Conservation (phyloP, 2,797 vertebrate genomes). For the Sorex maritimensis region DNA sequence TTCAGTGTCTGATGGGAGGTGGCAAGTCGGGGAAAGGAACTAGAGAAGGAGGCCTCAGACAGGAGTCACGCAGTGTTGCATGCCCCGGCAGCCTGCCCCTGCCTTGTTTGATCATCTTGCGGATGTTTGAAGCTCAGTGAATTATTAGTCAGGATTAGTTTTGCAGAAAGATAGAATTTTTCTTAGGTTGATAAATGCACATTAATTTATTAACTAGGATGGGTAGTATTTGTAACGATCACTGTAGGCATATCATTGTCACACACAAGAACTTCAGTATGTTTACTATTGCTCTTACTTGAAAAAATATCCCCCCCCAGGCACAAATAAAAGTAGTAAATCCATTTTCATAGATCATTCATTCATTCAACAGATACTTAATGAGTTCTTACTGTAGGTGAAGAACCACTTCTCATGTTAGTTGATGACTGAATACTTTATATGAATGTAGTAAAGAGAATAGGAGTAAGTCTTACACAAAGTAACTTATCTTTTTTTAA, state of each 20-base stretch:
- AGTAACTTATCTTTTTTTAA: conserved; percentile 49
- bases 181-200: conserved; percentile 46
- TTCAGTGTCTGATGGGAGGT: rapidly evolving
- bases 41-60: not conserved
- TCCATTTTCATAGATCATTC: conserved; percentile 32
- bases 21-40: not conserved
- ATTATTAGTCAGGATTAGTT: conserved; percentile 42
- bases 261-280: conserved; percentile 61
- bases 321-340: conserved; percentile 71
- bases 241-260: conserved; percentile 45
- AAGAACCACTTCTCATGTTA: conserved; percentile 59
- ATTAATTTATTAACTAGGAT: conserved; percentile 51
- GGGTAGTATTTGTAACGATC: conserved; percentile 42
- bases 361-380: conserved; percentile 58
- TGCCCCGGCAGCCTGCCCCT: not conserved
- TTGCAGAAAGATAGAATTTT: conserved; percentile 20
- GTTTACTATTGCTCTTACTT: conserved; percentile 79
- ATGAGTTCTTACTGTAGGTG: conserved; percentile 45
- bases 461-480: conserved; percentile 42
- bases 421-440: conserved; percentile 6
- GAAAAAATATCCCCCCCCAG: conserved; percentile 60
- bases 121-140: not conserved
- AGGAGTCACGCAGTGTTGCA: not conserved
- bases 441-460: conserved; percentile 47
- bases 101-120: no score